phyloP scores from a whole-genome alignment of 2,888 invertebrate species.

The Diabrotica balteata region DNA sequence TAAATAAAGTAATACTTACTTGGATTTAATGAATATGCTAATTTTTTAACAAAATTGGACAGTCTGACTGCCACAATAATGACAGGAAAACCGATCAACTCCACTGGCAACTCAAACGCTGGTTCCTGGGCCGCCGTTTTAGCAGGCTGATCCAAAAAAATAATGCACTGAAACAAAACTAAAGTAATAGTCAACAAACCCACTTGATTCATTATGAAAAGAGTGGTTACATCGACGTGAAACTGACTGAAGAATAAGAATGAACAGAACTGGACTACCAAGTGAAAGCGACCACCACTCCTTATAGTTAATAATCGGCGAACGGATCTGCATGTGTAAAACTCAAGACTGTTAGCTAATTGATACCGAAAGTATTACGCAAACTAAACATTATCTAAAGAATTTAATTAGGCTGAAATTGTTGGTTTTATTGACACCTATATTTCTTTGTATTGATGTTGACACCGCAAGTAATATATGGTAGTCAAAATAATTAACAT shows the following conservation, averaged over 20 bases:
- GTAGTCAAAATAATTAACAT: too few relatives aligned
- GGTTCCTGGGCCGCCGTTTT: slow-evolving; percentile 56
- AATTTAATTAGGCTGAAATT: slow-evolving; percentile 10
- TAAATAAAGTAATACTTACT: slow-evolving; percentile 64
- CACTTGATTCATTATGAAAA: slow-evolving; percentile 45
- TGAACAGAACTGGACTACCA: slow-evolving; percentile 44
- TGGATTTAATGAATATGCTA: slow-evolving; percentile 82
- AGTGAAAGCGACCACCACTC: slow-evolving; percentile 58
- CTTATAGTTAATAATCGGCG: slow-evolving; percentile 12
- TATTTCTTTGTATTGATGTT: neutral
- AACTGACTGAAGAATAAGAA: slow-evolving; percentile 34
- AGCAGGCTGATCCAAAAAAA: slow-evolving; percentile 38
- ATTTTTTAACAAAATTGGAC: slow-evolving; percentile 83
- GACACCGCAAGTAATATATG: too few relatives aligned
- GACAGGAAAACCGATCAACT: slow-evolving; percentile 83
- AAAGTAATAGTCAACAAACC: slow-evolving; percentile 33
- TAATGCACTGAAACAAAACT: slow-evolving; percentile 22
- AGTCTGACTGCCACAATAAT: slow-evolving; percentile 80
- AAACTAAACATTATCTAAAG: slow-evolving; percentile 8
- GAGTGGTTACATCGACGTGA: slow-evolving; percentile 31
- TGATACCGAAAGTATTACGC: slow-evolving; percentile 12
- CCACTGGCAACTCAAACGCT: slow-evolving; percentile 80
- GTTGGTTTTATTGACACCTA: neutral
- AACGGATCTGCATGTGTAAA: slow-evolving; percentile 18
- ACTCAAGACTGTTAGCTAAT: slow-evolving; percentile 20